Evolutionary conservation across 1,140 invertebrate genomes (phyloP).

Genomic region (Glossosoma conforme): DNA sequence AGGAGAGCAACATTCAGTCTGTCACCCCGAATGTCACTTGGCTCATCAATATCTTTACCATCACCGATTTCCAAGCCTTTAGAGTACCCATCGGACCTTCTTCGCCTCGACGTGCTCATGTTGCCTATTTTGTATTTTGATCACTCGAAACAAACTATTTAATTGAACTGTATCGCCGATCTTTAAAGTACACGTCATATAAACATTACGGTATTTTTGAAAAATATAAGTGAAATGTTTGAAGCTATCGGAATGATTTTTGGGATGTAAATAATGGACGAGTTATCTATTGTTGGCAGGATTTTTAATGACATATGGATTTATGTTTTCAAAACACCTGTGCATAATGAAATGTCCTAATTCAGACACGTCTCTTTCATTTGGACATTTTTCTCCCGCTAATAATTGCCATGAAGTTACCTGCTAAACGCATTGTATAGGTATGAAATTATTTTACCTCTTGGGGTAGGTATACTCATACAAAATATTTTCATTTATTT

Average conservation of each 20-base stretch:
- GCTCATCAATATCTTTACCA: slow-evolving; percentile 32
- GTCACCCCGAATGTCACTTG: slow-evolving; percentile 64
- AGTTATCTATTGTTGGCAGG: not conserved
- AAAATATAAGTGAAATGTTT: not conserved
- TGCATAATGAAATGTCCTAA: not conserved
- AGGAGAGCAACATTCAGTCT: slow-evolving; percentile 76
- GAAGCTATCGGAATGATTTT: not conserved
- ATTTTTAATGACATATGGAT: not conserved
- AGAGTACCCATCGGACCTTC: slow-evolving; percentile 11
- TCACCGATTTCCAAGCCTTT: slow-evolving; percentile 43
- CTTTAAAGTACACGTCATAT: slow-evolving; percentile 24
- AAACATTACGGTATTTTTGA: slow-evolving; percentile 10
- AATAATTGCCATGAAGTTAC: slow-evolving; percentile 3
- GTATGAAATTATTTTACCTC: too few relatives aligned
- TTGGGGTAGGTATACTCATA: too few relatives aligned
- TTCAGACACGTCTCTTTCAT: not conserved
- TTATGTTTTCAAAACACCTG: not conserved
- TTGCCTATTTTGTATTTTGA: slow-evolving; percentile 20
- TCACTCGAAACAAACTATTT: not conserved
- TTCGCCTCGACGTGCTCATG: slow-evolving; percentile 21
- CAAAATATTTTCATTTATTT: too few relatives aligned
- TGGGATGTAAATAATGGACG: too few relatives aligned
- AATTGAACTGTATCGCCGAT: not conserved
- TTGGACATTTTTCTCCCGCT: slow-evolving; percentile 3
- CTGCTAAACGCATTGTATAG: too few relatives aligned